Evolutionary conservation across 2,797 vertebrate species (phyloP).

Genomic region (Galagoides demidoff): DNA sequence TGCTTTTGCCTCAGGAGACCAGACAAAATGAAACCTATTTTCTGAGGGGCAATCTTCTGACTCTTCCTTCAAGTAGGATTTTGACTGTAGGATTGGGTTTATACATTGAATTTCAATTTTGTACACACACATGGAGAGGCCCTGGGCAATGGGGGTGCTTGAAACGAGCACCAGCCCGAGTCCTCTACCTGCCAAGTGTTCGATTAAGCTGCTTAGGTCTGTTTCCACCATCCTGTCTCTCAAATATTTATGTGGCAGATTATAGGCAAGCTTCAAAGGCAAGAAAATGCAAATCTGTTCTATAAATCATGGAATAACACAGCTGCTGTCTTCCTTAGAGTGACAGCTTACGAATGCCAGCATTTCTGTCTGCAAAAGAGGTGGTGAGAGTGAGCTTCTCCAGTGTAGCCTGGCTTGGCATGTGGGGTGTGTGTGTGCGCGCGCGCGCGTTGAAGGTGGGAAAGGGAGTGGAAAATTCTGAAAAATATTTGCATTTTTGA

Average conservation of each 20-base stretch:
- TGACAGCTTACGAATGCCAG: constrained; percentile 74
- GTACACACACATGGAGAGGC: constrained; percentile 38
- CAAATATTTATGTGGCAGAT: constrained; percentile 82
- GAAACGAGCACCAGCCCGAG: constrained; percentile 64
- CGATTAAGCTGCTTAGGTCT: constrained; percentile 80
- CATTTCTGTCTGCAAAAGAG: constrained; percentile 62
- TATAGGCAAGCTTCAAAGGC: constrained; percentile 79
- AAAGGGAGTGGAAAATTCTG: neutral
- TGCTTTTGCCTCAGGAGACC: constrained; percentile 27
- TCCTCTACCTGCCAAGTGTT: constrained; percentile 79
- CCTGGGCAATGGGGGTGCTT: constrained; percentile 28
- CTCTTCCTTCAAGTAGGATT: constrained; percentile 64
- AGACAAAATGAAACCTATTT: constrained; percentile 62
- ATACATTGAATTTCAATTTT: constrained; percentile 76
- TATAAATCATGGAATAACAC: constrained; percentile 82
- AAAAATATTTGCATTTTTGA: constrained; percentile 10
- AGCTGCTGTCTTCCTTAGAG: constrained; percentile 76
- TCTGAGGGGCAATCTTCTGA: neutral
- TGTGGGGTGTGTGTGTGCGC: neutral
- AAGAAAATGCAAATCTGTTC: constrained; percentile 81
- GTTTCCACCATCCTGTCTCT: constrained; percentile 80
- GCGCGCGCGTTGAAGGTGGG: neutral
- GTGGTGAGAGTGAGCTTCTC: neutral
- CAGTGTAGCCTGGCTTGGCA: neutral
- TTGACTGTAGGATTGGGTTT: constrained; percentile 50